These are phyloP conservation scores for Pseudoips prasinana DNA, from an alignment of 2,888 invertebrate species.

Conservation along the genomic window DNA sequence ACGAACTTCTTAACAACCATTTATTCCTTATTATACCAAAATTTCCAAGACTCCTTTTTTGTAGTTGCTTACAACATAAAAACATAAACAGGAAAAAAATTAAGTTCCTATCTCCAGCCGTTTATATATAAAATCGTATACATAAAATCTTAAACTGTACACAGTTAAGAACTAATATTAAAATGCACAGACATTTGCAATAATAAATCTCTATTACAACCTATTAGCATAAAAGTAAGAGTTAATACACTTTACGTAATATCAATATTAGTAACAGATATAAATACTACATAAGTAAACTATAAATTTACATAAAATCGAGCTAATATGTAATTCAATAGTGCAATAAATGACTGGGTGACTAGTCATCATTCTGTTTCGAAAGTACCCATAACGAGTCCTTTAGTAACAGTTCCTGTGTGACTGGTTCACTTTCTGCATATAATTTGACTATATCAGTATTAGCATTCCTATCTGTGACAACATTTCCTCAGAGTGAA, in stretches of 20 bases:
- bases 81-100: too few relatives aligned
- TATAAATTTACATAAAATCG: slow-evolving; percentile 2
- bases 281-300: slow-evolving; percentile 3
- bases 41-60: too few relatives aligned
- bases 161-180: too few relatives aligned
- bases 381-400: slow-evolving; percentile 7
- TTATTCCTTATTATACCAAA: too few relatives aligned
- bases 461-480: slow-evolving; percentile 7
- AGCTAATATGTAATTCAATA: slow-evolving; percentile 2
- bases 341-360: slow-evolving; percentile 1
- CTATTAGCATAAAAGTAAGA: slow-evolving; percentile 18
- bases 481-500: too few relatives aligned
- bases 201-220: slow-evolving; percentile 14
- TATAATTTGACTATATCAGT: slow-evolving; percentile 5
- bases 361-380: slow-evolving; percentile 5
- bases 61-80: too few relatives aligned
- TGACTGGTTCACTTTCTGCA: slow-evolving; percentile 11
- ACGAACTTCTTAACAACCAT: too few relatives aligned
- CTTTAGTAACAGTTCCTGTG: slow-evolving; percentile 11
- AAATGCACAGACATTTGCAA: slow-evolving; percentile 15
- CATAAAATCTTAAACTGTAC: too few relatives aligned
- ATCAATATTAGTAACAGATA: slow-evolving; percentile 12
- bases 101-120: too few relatives aligned
- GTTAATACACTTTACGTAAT: slow-evolving; percentile 3
- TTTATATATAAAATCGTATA: too few relatives aligned